Percentiles rank a stretch among this genome's conserved stretches.
Evolutionary conservation across 2,888 invertebrate species (phyloP).

Genomic region (Barypeithes pellucidus): DNA sequence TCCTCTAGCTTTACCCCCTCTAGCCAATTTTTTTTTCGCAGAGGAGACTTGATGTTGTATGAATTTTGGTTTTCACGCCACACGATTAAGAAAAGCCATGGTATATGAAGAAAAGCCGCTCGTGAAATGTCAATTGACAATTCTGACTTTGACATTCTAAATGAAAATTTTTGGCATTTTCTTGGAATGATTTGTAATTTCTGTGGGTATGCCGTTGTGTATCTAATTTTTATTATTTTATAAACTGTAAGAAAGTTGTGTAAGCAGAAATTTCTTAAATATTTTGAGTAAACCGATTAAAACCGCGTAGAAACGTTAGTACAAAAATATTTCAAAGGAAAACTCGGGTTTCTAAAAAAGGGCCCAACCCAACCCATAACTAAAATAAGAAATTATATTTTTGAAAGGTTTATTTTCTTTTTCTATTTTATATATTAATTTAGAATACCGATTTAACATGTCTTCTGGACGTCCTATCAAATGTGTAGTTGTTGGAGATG

Average conservation of each 20-base stretch:
- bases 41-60: too few relatives aligned
- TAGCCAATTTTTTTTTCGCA: too few relatives aligned
- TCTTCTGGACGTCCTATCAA: conserved; percentile 95
- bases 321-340: conserved; percentile 21
- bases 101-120: too few relatives aligned
- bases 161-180: conserved; percentile 33
- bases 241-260: conserved; percentile 2
- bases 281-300: neutral
- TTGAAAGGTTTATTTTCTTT: conserved; percentile 19
- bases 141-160: conserved; percentile 17
- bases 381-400: conserved; percentile 25
- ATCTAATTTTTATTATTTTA: conserved; percentile 13
- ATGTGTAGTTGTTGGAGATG: conserved; percentile 94
- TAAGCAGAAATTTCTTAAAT: neutral
- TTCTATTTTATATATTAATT: neutral
- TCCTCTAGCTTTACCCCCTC: too few relatives aligned
- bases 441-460: conserved; percentile 72
- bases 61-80: too few relatives aligned
- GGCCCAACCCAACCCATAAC: conserved; percentile 42
- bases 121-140: conserved; percentile 2
- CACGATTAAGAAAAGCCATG: too few relatives aligned
- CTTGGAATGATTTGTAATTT: conserved; percentile 38
- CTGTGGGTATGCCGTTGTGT: conserved; percentile 39
- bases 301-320: conserved; percentile 18
- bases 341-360: conserved; percentile 3